Evolutionary conservation across 2,113 vertebrate species (phyloP).

Genomic region (Pitta sordida): DNA sequence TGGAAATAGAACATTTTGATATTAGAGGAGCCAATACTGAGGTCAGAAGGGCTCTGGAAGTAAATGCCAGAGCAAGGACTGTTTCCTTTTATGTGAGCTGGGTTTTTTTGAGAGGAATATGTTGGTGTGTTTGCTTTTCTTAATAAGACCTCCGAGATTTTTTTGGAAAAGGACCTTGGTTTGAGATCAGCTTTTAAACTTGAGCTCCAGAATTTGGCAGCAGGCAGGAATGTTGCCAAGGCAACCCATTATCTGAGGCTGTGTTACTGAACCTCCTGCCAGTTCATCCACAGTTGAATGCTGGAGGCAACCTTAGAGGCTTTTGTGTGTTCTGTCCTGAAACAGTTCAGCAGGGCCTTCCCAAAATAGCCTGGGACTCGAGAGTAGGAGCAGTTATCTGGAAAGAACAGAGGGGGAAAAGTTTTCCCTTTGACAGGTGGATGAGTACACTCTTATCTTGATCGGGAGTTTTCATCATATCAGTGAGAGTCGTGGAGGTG

Average conservation of each 20-base stretch:
- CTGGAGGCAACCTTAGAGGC: conserved; percentile 8
- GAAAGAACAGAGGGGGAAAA: background rate
- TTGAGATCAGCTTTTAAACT: conserved; percentile 30
- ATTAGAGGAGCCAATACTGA: background rate
- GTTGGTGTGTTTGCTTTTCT: background rate
- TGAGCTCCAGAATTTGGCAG: conserved; percentile 35
- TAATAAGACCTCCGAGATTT: background rate
- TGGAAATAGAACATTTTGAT: background rate
- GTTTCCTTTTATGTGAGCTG: background rate
- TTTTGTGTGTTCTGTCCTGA: background rate
- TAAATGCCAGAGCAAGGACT: background rate
- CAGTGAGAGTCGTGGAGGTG: fast-evolving
- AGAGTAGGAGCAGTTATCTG: background rate
- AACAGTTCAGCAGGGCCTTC: background rate
- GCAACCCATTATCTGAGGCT: conserved; percentile 3
- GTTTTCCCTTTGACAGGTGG: background rate
- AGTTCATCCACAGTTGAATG: background rate
- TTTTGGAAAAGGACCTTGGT: conserved; percentile 22
- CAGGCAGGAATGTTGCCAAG: conserved; percentile 28
- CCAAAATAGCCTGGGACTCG: background rate
- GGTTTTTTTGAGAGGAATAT: background rate
- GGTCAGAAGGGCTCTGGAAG: background rate
- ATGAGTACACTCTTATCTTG: fast-evolving
- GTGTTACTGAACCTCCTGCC: background rate
- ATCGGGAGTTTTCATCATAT: background rate